Conservation (phyloP, 2,113 vertebrate genomes). For the Urocitellus parryii region DNA sequence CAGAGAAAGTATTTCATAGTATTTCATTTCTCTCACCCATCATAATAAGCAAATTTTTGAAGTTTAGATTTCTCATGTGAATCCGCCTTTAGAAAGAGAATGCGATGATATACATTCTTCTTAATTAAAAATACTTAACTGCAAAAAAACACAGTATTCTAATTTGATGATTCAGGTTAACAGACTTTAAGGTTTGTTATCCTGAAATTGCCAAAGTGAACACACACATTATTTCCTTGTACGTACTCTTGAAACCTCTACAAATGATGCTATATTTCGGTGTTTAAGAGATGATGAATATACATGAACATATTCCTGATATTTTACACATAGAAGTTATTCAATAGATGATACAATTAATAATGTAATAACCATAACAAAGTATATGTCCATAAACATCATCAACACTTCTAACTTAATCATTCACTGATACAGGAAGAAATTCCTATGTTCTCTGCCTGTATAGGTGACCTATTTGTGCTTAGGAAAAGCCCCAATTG, state of each 20-base stretch:
- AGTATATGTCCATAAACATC: fast-evolving
- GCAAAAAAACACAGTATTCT: neutral
- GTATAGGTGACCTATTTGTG: fast-evolving
- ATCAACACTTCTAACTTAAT: fast-evolving
- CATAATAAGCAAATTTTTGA: neutral
- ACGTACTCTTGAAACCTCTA: neutral
- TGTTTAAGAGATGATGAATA: too few species aligned
- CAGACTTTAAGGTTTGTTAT: neutral
- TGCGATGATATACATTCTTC: neutral
- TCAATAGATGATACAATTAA: neutral
- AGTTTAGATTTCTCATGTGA: neutral
- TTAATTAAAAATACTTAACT: neutral
- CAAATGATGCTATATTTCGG: neutral
- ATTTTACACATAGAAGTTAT: too few species aligned
- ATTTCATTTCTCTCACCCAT: neutral
- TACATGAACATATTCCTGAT: neutral
- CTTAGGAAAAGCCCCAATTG: fast-evolving
- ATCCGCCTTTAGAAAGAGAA: neutral
- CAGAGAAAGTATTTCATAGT: neutral
- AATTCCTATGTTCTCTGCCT: fast-evolving
- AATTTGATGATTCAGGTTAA: neutral
- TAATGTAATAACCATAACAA: neutral
- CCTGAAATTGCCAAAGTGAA: neutral
- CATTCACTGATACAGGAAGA: fast-evolving
- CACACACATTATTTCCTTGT: neutral